phyloP scores from a whole-genome alignment of 2,113 vertebrate species.

The Australoheros scitulus region DNA sequence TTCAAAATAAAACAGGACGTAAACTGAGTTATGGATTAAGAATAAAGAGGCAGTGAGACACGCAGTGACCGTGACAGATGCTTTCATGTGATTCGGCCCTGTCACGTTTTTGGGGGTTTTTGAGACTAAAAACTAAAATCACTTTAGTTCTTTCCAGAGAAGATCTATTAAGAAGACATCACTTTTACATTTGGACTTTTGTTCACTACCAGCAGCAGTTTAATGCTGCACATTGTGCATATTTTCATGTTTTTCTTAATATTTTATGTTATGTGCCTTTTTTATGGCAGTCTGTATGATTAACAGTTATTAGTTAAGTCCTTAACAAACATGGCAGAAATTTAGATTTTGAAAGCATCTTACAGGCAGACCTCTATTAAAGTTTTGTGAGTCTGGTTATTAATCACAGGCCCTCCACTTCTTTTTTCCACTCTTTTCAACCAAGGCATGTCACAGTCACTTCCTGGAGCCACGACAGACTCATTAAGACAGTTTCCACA shows the following conservation, averaged over 20 bases:
- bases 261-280: not conserved
- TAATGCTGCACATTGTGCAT: not conserved
- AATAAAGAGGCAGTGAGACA: not conserved
- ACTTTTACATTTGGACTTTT: not conserved
- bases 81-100: not conserved
- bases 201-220: not conserved
- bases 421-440: not conserved
- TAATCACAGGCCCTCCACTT: not conserved
- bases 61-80: fast-evolving
- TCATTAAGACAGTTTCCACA: conserved; percentile 49
- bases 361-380: fast-evolving
- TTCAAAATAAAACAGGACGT: not conserved
- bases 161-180: not conserved
- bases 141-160: too few relatives aligned
- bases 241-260: not conserved
- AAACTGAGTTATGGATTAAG: not conserved
- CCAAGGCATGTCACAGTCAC: conserved; percentile 22
- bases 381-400: not conserved
- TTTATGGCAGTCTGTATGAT: not conserved
- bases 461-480: conserved; percentile 44
- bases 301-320: not conserved
- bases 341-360: not conserved
- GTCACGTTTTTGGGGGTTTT: not conserved
- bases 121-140: not conserved
- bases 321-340: not conserved